Evolutionary conservation across 2,888 invertebrate genomes (phyloP), one percentile per base, ranked within the genome.

Genomic region (Tetanocera ferruginea): DNA sequence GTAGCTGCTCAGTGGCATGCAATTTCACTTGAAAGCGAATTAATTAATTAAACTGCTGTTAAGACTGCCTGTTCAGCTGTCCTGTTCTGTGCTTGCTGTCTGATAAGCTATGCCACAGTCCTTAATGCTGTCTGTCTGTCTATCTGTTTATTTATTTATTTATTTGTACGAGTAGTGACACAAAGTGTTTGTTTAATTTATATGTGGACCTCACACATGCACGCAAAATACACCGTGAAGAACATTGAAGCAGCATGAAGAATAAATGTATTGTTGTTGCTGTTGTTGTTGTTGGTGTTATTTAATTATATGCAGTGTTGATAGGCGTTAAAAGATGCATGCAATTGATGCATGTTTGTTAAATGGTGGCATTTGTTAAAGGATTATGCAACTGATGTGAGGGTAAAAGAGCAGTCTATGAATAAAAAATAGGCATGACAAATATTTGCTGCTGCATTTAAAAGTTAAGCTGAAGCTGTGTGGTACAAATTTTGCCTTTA

Each of bases 31-130:
- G n/a, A 62, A 49, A 62, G 43, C 60, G 73, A 43, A 62, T 74
- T 62, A 74, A 74, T 74, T 74, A 74, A 74, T 74, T 74, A 60
- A 74, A 64, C 66, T 76, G 67, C 37, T 76, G 66, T 52, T 76
- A 25, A 31, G 49, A 11, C 8, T 43, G 43, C 3, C 37, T 67
- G 67, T 43, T 19, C 34, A 34, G 6, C 8, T 23, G 64, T 64
- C 64, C 23, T 55, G 43, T 43, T 11, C 43, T 43, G 43, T 43
- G 11, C 43, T 43, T 43, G 43, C 19, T 9, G n/a, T 55, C 9
- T 55, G 55, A 55, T 43, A 43, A 43, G 43, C 11, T 43, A 1
- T 14, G 43, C 43, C 19, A 55, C 5, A 19, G 19, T n/a, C 34
- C 5, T 28, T n/a, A n/a, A 19, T 5, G 64, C 34, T 66, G 34